These are phyloP conservation scores for Lepisosteus oculatus DNA, from an alignment of 2,113 vertebrate species.

Conservation along the genomic window DNA sequence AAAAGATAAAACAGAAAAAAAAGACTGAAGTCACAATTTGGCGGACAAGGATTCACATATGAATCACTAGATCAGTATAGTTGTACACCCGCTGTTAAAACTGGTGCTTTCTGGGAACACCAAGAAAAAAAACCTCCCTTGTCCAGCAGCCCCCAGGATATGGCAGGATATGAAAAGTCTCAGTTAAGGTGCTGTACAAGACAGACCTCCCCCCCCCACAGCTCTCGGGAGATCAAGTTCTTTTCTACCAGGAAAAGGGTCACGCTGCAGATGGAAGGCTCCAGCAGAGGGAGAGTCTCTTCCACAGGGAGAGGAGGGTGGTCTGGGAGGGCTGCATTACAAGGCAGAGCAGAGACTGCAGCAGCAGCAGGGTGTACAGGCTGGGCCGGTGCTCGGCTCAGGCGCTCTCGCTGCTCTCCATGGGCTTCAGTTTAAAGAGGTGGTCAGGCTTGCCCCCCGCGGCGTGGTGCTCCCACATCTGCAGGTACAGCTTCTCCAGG, in stretches of 20 bases:
- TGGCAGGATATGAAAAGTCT: slow-evolving; percentile 37
- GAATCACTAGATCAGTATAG: no score
- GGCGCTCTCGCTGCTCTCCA: slow-evolving; percentile 81
- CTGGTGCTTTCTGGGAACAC: no score
- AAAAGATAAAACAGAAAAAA: no score
- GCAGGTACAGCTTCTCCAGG: slow-evolving; percentile 89
- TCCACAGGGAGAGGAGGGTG: slow-evolving; percentile 18
- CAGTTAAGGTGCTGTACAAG: slow-evolving; percentile 37
- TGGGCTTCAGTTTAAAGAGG: slow-evolving; percentile 74
- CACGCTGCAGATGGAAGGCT: slow-evolving; percentile 38
- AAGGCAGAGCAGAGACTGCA: neutral
- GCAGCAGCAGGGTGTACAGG: neutral
- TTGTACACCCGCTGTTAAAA: no score
- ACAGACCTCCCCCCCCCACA: slow-evolving; percentile 46
- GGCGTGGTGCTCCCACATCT: slow-evolving; percentile 94
- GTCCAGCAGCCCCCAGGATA: no score
- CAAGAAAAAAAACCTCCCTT: no score
- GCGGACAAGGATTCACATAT: no score
- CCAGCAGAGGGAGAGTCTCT: slow-evolving; percentile 49
- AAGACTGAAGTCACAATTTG: no score
- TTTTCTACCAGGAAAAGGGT: slow-evolving; percentile 11
- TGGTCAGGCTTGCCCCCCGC: slow-evolving; percentile 88
- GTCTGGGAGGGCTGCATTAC: neutral
- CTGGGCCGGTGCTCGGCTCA: slow-evolving; percentile 50
- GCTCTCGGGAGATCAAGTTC: slow-evolving; percentile 30